Evolutionary conservation across 2,113 vertebrate species (phyloP).

Genomic region (Bolborhynchus lineola): DNA sequence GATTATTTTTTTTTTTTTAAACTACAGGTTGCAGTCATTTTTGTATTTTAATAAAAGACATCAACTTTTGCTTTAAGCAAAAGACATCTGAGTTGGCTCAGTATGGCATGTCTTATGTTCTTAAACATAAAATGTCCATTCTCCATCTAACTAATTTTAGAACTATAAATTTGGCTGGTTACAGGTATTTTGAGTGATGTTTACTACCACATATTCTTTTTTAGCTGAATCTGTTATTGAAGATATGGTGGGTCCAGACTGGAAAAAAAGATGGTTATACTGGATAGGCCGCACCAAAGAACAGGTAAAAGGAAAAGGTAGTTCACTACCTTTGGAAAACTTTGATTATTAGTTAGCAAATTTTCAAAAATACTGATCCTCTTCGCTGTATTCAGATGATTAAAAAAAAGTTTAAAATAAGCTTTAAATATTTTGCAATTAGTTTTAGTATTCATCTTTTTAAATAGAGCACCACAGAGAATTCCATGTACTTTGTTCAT

Average conservation of each 20-base stretch:
- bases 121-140: background rate
- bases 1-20: background rate
- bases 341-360: background rate
- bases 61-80: background rate
- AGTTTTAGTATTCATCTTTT: background rate
- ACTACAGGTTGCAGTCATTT: background rate
- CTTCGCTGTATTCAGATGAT: background rate
- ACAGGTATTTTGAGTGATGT: background rate
- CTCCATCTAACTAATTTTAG: background rate
- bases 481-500: background rate
- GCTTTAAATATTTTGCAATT: background rate
- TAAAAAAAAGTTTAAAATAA: background rate
- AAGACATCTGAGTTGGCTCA: background rate
- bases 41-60: background rate
- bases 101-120: background rate
- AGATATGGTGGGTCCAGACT: slow-evolving; percentile 95
- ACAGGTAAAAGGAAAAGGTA: slow-evolving; percentile 76
- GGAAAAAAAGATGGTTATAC: slow-evolving; percentile 93
- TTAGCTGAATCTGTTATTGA: slow-evolving; percentile 91
- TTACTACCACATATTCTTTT: background rate
- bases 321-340: background rate
- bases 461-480: background rate
- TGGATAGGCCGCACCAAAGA: slow-evolving; percentile 90
- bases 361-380: background rate
- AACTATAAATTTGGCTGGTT: background rate